Evolutionary conservation across 1,140 invertebrate genomes (phyloP), one percentile per base, ranked within the genome.

Genomic region (Drosophila pseudoananassae): DNA sequence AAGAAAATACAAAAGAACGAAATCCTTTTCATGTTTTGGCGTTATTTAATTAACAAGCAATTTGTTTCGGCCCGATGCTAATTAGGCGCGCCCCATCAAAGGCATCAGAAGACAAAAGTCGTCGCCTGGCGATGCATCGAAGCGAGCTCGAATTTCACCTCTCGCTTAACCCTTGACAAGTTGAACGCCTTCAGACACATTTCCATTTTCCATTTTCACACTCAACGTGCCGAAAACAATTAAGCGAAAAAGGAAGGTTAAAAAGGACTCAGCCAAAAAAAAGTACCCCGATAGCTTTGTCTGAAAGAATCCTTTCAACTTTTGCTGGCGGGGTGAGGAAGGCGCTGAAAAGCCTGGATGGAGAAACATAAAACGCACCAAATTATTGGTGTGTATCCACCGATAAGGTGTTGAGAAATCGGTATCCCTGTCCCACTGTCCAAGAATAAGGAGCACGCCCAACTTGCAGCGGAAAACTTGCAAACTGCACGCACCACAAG

Each of bases 21-120:
- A 71, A 71, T 71, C 38, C 65, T 70, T 71, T 74, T 75, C 49
- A 76, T 76, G 72, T 75, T 57, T 75, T 43, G 38, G 20, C 73
- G 52, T 76, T 76, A 76, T 76, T 68, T 76, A 76, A 76, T 76
- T 76, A 76, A 76, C 72, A 76, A 68, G 74, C 73, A 76, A 76
- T 76, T 76, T 75, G 72, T 58, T 55, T 76, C 51, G 63, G 51
- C 55, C 56, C 72, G 45, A 31, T 59, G 73, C 72, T 76, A 76
- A 76, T 76, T 76, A 76, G 73, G 71, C 49, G 71, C 40, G 43
- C 54, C 55, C 73, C 73, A 76, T 76, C 73, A 76, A 75, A 76
- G 61, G 45, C 63, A n/a, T 27, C 20, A 43, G 33, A 64, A 64
- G 63, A 66, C 53, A 46, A 65, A 72, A 73, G 72, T 61, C 50